phyloP scores from a whole-genome alignment of 2,888 invertebrate genomes.

The Alentia gelatinosa region DNA sequence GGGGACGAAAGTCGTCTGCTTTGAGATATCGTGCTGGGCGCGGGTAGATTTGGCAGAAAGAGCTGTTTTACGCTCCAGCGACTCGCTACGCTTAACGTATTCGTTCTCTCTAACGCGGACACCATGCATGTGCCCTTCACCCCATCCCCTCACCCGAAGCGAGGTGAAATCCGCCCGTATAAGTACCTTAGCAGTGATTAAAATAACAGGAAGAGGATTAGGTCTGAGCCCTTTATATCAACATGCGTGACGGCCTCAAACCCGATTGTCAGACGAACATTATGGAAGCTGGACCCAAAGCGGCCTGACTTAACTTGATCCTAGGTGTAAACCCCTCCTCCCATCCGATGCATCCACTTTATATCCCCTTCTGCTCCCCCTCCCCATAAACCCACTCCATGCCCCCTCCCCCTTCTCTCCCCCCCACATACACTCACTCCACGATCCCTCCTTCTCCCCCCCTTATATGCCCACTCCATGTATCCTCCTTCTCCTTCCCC shows the following conservation, averaged over 20 bases:
- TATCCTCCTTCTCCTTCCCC: too few relatives aligned
- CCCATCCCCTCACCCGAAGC: not conserved
- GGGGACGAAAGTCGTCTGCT: not conserved
- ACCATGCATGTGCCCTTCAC: not conserved
- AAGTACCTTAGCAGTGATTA: constrained; percentile 50
- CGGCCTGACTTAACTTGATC: constrained; percentile 30
- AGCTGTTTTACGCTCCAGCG: too few relatives aligned
- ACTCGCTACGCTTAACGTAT: not conserved
- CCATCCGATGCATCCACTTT: not conserved
- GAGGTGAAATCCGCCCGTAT: not conserved
- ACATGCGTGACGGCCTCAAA: not conserved
- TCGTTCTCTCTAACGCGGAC: not conserved
- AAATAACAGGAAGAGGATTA: constrained; percentile 44
- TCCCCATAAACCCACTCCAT: not conserved
- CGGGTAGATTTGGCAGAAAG: too few relatives aligned
- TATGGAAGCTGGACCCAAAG: not conserved
- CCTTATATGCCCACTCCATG: too few relatives aligned
- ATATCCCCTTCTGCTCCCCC: not conserved
- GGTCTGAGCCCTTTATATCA: not conserved
- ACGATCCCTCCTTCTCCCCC: too few relatives aligned
- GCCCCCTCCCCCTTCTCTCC: not conserved
- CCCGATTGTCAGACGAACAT: not conserved
- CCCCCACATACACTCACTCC: not conserved
- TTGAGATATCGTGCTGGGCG: not conserved
- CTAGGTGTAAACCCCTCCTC: not conserved